A percentile compares a stretch with the other conserved stretches of the same genome.
Conservation (phyloP, 2,113 vertebrate genomes). For the Tricholaema leucomelas region DNA sequence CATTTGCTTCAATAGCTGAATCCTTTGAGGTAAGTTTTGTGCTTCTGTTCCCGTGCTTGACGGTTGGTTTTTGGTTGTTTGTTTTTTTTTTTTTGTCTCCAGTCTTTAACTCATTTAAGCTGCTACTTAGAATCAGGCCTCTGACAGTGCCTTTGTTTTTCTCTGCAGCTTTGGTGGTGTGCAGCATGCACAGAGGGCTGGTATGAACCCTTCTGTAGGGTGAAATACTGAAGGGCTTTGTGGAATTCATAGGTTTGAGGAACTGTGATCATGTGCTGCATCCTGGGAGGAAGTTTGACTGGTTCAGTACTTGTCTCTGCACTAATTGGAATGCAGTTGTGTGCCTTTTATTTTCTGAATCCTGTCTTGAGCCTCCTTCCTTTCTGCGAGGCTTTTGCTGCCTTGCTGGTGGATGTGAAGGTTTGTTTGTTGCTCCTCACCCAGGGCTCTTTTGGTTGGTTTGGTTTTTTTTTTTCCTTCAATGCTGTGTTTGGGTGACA, state of each 20-base stretch:
- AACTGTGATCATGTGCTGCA: background rate
- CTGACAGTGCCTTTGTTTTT: background rate
- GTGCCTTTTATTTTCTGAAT: background rate
- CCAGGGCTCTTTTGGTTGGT: background rate
- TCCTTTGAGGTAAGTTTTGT: background rate
- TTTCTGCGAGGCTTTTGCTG: background rate
- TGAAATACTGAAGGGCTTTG: background rate
- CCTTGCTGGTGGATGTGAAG: background rate
- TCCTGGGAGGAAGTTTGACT: background rate
- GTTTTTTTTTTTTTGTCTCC: background rate
- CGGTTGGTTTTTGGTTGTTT: background rate
- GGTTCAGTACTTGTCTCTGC: background rate
- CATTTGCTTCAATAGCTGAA: background rate
- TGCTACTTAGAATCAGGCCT: background rate
- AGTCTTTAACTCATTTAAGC: background rate
- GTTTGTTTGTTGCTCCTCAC: background rate
- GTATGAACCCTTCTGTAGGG: accelerated
- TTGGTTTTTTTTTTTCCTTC: background rate
- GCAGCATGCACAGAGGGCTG: background rate
- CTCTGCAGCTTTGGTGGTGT: background rate
- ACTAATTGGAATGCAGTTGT: background rate
- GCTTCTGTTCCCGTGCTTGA: background rate
- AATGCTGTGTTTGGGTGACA: background rate
- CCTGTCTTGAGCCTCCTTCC: background rate
- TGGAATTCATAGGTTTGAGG: background rate